Evolutionary conservation across 2,797 vertebrate species (phyloP).

Genomic region (Microtus obscurus): DNA sequence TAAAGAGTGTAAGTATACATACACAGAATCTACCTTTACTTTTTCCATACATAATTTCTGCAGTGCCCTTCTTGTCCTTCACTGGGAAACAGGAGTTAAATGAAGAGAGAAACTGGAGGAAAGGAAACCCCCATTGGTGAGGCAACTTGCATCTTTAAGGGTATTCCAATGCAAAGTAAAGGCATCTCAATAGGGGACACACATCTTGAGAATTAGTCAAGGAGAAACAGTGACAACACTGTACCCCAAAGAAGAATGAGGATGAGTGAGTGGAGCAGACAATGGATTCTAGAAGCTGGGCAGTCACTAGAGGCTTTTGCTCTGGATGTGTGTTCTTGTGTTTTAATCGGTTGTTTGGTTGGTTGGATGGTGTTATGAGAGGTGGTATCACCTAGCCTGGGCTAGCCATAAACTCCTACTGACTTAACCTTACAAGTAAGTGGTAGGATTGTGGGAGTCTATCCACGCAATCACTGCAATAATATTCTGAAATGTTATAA

Average conservation of each 20-base stretch:
- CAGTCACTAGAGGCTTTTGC: not conserved
- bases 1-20: not conserved
- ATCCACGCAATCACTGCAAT: not conserved
- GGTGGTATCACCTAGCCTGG: not conserved
- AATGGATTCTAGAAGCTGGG: not conserved
- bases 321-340: not conserved
- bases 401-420: not conserved
- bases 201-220: not conserved
- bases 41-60: not conserved
- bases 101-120: not conserved
- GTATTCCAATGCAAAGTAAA: not conserved
- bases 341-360: not conserved
- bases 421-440: not conserved
- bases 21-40: not conserved
- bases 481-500: not conserved
- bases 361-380: not conserved
- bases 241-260: not conserved
- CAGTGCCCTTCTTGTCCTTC: slow-evolving; percentile 38
- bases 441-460: not conserved
- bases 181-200: slow-evolving; percentile 8
- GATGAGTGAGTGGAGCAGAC: too few relatives aligned
- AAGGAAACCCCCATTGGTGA: not conserved
- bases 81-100: not conserved
- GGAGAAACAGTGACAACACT: not conserved
- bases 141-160: not conserved